A percentile compares a stretch with the other conserved stretches of the same genome.
Evolutionary conservation across 1,140 invertebrate species (phyloP).

Genomic region (Stenopsyche tienmushanensis): DNA sequence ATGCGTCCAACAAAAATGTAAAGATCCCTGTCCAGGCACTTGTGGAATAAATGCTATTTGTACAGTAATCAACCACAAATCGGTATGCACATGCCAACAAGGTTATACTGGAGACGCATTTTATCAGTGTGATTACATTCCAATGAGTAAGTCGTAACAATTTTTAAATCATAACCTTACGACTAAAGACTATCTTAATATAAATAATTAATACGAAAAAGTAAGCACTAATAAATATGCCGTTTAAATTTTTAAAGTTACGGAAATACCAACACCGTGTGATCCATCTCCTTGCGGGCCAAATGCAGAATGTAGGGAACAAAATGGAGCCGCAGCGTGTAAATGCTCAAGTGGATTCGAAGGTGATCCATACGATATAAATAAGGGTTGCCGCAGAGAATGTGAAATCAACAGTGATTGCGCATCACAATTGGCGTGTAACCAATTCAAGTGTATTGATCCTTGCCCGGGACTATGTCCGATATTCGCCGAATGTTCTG

Average conservation of each 20-base stretch:
- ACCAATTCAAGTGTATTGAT: conserved; percentile 74
- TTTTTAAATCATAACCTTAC: background rate
- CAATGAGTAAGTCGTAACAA: conserved; percentile 45
- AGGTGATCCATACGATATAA: conserved; percentile 66
- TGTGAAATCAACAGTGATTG: conserved; percentile 78
- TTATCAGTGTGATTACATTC: conserved; percentile 48
- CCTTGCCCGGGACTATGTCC: conserved; percentile 76
- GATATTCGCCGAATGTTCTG: conserved; percentile 69
- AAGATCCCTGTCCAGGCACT: conserved; percentile 69
- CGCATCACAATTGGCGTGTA: conserved; percentile 64
- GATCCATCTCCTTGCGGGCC: conserved; percentile 69
- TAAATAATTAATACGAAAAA: too few species aligned
- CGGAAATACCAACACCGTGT: conserved; percentile 62
- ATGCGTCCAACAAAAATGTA: conserved; percentile 69
- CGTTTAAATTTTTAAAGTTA: conserved; percentile 43
- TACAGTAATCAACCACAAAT: conserved; percentile 62
- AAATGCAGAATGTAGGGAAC: conserved; percentile 67
- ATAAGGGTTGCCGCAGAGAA: conserved; percentile 69
- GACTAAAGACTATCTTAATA: too few species aligned
- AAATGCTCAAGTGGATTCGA: conserved; percentile 69
- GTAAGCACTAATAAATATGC: background rate
- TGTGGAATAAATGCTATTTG: conserved; percentile 70
- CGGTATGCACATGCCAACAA: conserved; percentile 58
- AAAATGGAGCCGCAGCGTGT: conserved; percentile 66
- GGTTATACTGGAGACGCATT: conserved; percentile 58